Evolutionary conservation across 1,140 invertebrate genomes (phyloP).

Genomic region (Drepana arcuata): DNA sequence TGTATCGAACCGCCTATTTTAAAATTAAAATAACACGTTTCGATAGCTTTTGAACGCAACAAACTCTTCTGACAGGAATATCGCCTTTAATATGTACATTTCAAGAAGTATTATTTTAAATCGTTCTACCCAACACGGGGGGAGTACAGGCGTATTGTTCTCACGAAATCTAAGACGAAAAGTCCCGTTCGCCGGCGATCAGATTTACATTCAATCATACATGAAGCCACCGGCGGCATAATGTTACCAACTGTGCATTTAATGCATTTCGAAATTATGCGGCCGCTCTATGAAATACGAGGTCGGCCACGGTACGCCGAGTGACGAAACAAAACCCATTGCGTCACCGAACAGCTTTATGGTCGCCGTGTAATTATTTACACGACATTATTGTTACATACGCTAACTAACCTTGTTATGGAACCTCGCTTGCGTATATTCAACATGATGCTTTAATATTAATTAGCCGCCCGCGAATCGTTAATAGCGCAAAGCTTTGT

Average conservation of each 20-base stretch:
- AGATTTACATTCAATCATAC: conserved; percentile 40
- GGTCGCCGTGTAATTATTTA: conserved; percentile 57
- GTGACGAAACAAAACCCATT: conserved; percentile 67
- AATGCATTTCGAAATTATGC: conserved; percentile 69
- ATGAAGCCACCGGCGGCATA: conserved; percentile 30
- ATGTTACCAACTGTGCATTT: conserved; percentile 62
- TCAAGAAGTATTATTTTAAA: neutral
- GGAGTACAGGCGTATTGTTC: neutral
- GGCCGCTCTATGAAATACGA: conserved; percentile 56
- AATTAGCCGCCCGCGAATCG: conserved; percentile 43
- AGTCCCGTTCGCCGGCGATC: conserved; percentile 17
- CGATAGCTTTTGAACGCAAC: too few species aligned
- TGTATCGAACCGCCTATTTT: too few species aligned
- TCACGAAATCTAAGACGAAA: conserved; percentile 16
- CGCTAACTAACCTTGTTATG: too few species aligned
- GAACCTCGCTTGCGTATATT: conserved; percentile 17
- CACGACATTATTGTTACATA: conserved; percentile 47
- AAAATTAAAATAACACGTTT: too few species aligned
- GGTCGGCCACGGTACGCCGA: conserved; percentile 54
- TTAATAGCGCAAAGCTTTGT: conserved; percentile 45
- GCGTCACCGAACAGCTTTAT: conserved; percentile 57
- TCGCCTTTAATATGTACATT: too few species aligned
- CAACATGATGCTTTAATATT: conserved; percentile 29
- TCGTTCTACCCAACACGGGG: neutral
- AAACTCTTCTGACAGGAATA: too few species aligned